Conservation (phyloP, 2,888 invertebrate species). For the Diplazon laetatorius region DNA sequence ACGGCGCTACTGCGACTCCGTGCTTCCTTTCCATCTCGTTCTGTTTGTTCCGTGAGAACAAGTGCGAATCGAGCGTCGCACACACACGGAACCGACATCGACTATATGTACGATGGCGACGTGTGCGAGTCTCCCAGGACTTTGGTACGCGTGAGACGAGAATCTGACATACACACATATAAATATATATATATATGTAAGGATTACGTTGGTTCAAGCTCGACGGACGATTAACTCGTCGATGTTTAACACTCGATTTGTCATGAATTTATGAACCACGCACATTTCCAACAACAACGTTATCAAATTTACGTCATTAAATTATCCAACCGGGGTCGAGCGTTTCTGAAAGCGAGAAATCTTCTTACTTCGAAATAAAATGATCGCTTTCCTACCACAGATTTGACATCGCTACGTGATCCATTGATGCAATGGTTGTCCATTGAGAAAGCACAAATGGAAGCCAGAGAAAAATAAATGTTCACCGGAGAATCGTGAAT, state of each 20-base stretch:
- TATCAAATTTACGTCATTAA: too few relatives aligned
- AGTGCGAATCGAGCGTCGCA: slow-evolving; percentile 79
- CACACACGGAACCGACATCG: slow-evolving; percentile 41
- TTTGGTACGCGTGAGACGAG: slow-evolving; percentile 23
- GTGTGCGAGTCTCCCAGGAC: slow-evolving; percentile 35
- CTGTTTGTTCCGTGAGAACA: slow-evolving; percentile 77
- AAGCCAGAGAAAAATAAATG: too few relatives aligned
- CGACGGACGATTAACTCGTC: not conserved
- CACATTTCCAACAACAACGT: too few relatives aligned
- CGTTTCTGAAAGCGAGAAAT: too few relatives aligned
- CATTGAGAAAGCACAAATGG: too few relatives aligned
- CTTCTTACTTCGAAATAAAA: too few relatives aligned
- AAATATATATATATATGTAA: not conserved
- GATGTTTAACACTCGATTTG: not conserved
- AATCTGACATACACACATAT: not conserved
- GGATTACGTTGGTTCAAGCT: not conserved
- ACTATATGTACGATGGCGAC: not conserved
- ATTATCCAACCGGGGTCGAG: too few relatives aligned
- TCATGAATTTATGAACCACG: too few relatives aligned
- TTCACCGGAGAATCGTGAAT: too few relatives aligned
- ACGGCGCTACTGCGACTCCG: slow-evolving; percentile 38
- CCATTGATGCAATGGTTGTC: too few relatives aligned
- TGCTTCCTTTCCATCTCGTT: slow-evolving; percentile 61
- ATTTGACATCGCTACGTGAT: too few relatives aligned
- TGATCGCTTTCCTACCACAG: too few relatives aligned